Conservation (phyloP, 2,113 vertebrate species). For the Conger conger region DNA sequence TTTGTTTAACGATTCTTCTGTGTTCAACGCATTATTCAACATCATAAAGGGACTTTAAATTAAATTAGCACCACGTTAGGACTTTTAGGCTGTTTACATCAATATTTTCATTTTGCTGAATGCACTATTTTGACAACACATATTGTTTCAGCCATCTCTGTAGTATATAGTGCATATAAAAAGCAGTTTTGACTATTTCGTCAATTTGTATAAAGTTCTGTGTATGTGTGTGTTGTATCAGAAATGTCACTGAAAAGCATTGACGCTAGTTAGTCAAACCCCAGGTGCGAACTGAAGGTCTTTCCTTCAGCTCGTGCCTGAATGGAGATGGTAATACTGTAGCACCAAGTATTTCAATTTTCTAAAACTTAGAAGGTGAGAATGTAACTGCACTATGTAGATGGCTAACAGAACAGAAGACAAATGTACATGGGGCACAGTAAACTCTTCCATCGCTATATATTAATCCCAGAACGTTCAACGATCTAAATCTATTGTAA, state of each 20-base stretch:
- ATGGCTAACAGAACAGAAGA: not conserved
- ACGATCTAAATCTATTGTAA: not conserved
- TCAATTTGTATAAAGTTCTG: not conserved
- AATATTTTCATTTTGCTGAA: not conserved
- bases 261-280: conserved; percentile 7
- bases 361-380: not conserved
- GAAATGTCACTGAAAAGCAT: not conserved
- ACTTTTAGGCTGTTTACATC: not conserved
- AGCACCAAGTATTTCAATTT: not conserved
- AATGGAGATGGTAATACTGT: not conserved
- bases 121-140: not conserved
- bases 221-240: not conserved
- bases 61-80: too few species aligned
- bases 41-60: not conserved
- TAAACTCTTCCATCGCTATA: not conserved
- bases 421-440: not conserved
- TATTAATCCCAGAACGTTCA: not conserved
- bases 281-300: conserved; percentile 10
- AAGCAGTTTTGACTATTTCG: not conserved
- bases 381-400: not conserved
- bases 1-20: not conserved
- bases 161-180: too few species aligned
- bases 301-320: conserved; percentile 6
- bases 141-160: too few species aligned
- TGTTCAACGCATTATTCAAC: not conserved